Base-by-base conservation (phyloP, 2,113 vertebrate species). In the Loxodonta africana region DNA sequence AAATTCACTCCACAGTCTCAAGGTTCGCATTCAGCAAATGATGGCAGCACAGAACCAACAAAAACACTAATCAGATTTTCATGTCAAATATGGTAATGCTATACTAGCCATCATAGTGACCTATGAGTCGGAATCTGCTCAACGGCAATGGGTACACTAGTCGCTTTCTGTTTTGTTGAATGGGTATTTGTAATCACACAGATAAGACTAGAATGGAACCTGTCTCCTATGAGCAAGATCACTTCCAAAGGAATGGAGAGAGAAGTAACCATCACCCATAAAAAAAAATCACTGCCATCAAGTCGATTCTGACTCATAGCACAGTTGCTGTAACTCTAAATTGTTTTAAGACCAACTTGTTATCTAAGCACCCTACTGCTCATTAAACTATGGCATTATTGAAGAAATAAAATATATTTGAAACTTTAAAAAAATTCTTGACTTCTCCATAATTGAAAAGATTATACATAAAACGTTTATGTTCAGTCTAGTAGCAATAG, bases 201-300 rank as follows among this genome's bases (percentile, higher is more conserved):
- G 51, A 98, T 98, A 30, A 99, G 99, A 7, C 95, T 99, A 2
- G 48, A 91, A 37, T 99, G 99, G 99, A 99, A 99, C 91, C 6
- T 99, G n/a, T 99, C 99, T 44, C 99, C 99, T 5, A 86, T 99
- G 5, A 99, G 99, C 74, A 99, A 97, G 98, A 1, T 99, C 44
- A 98, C 98, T 71, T 71, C 99, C 99, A 0, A 98, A 98, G 76
- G 94, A 98, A 37, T 99, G 99, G 99, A 99, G 97, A 37, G 21
- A 95, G 1, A 83, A 99, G 18, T 98, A 99, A 96, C 41, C 1
- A 1, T 62, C 71, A n/a, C 46, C 77, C 33, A 37, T 37, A 37
- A 37, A 37, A 37, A 37, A 37, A 37, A 37, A 37, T 37, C 37
- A 37, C 37, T 37, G 37, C 37, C 37, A 37, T 37, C 37, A 37